Base-by-base conservation (phyloP, 2,888 invertebrate species). In the Apantesis nais region DNA sequence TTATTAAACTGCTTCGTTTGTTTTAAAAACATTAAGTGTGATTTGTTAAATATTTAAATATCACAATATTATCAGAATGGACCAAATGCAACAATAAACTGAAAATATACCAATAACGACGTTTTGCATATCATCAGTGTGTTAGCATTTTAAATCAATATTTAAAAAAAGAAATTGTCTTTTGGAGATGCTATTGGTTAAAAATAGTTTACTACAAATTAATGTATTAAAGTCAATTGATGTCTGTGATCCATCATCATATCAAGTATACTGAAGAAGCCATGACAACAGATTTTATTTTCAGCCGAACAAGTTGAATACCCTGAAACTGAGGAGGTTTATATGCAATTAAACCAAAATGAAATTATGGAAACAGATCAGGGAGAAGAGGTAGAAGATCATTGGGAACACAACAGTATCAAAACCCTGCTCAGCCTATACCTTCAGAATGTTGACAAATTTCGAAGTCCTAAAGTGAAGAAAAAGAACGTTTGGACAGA, bases 401-500 rank as follows among this genome's bases (percentile, higher is more conserved):
- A 92, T 69, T 94, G 94, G 94, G 93, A 93, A 67, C 86, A 89
- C 34, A 86, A 86, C 66, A 91, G 87, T 74, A 92, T 90, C 14
- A 85, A 84, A 70, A 80, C 86, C 31, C 86, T 95, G 80, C 80
- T 95, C 12, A 88, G 89, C 66, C 77, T 91, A 31, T 95, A 95
- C 76, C 75, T 94, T 67, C 88, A 93, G 74, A 93, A 95, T 62
- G 74, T 93, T 68, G 92, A 93, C 7, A 90, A 90, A 75, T 95
- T 95, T 74, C 85, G 94, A 70, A 92, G 92, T 74, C 93, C 93
- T 19, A 94, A 94, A 88, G 91, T 93, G 1, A 93, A 89, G 66
- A 95, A 95, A 82, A 95, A 93, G 73, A 92, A 90, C 86, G 88
- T 94, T 0, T 95, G 95, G 95, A 83, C 88, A 1, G 92, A 93